Conservation (phyloP, 2,888 invertebrate genomes). For the Drosophila parthenogenetica region DNA sequence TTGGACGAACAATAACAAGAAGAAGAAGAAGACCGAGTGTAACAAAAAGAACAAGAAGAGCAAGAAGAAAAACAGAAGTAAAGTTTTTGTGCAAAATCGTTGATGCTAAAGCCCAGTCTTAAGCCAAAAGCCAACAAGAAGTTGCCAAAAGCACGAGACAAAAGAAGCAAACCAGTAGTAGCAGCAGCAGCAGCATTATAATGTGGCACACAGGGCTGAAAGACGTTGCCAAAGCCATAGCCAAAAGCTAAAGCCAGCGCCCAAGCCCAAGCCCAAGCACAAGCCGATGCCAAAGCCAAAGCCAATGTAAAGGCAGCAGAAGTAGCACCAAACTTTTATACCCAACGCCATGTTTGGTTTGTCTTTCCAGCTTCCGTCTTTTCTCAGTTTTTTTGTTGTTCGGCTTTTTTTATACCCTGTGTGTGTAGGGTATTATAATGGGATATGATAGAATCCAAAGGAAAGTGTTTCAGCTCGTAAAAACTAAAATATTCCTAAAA, state of each 20-base stretch:
- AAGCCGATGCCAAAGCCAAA: constrained; percentile 21
- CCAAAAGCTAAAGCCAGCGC: constrained; percentile 16
- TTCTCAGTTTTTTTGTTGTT: constrained; percentile 44
- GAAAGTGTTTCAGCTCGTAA: too few relatives aligned
- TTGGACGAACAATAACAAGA: constrained; percentile 13
- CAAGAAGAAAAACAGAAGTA: constrained; percentile 40
- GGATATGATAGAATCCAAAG: too few relatives aligned
- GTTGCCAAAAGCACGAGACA: constrained; percentile 72
- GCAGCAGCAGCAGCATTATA: constrained; percentile 21
- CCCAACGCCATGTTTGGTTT: constrained; percentile 84
- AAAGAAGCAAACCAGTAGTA: constrained; percentile 52
- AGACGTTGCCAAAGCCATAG: constrained; percentile 24
- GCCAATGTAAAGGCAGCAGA: constrained; percentile 46
- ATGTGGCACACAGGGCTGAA: constrained; percentile 12
- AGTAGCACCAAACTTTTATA: constrained; percentile 75
- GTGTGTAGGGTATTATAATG: constrained; percentile 4
- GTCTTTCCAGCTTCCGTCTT: constrained; percentile 83
- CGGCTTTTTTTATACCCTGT: constrained; percentile 37
- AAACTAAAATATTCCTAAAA: too few relatives aligned
- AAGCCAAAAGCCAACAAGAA: constrained; percentile 78
- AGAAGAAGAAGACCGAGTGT: background rate
- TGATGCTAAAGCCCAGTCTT: constrained; percentile 73
- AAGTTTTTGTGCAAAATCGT: constrained; percentile 62
- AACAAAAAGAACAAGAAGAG: constrained; percentile 10
- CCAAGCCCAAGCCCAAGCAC: constrained; percentile 15